Conservation (phyloP, 2,888 invertebrate species). For the Synergus japonicus region DNA sequence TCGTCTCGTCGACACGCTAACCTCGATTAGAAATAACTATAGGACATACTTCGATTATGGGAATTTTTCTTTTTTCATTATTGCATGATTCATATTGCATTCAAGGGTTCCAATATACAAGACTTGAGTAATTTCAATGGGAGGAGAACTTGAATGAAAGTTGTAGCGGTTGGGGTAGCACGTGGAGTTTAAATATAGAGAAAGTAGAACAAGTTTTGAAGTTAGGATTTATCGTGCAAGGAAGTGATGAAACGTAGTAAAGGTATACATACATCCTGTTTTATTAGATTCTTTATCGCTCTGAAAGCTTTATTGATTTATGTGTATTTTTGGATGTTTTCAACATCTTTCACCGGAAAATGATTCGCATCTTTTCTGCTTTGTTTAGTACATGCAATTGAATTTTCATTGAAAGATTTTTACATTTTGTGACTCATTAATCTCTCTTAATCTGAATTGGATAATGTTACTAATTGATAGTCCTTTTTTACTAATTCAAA, state of each 20-base stretch:
- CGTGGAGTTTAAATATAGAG: conserved; percentile 34
- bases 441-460: too few relatives aligned
- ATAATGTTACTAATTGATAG: too few relatives aligned
- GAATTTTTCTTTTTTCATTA: background rate
- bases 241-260: conserved; percentile 21
- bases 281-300: background rate
- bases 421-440: too few relatives aligned
- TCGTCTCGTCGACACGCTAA: conserved; percentile 27
- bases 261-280: background rate
- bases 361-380: background rate
- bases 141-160: conserved; percentile 27
- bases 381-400: background rate
- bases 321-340: background rate
- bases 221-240: conserved; percentile 23
- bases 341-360: background rate
- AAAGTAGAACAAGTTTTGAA: conserved; percentile 32
- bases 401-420: background rate
- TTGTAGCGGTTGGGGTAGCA: conserved; percentile 18
- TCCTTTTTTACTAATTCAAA: too few relatives aligned
- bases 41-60: conserved; percentile 17
- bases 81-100: background rate
- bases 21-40: conserved; percentile 17
- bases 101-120: background rate
- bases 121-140: background rate
- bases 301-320: conserved; percentile 1